Evolutionary conservation across 2,888 invertebrate species (phyloP), one percentile per base, ranked within the genome.

Genomic region (Ophion costatus): DNA sequence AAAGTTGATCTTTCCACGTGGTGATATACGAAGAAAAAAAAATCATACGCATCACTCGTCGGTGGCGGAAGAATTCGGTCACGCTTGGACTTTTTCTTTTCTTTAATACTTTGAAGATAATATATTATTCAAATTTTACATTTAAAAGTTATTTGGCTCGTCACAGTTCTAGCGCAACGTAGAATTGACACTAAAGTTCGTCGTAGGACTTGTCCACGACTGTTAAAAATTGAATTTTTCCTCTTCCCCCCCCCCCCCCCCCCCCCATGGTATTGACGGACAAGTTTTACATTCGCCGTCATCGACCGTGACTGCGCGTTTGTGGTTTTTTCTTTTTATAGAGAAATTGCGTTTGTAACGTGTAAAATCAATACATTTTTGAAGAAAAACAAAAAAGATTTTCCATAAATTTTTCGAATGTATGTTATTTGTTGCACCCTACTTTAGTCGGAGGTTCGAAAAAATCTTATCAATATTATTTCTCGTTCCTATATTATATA

Each of bases 91-190:
- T 0, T 56, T 67, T 63, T 24, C 61, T 76, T 63, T 59, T 78
- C 56, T 73, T 79, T 51, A 71, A 87, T 91, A 92, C 88, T 92
- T 92, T 89, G 90, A 91, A 93, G 91, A 88, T 92, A 90, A 88
- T 91, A 89, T 92, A 92, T 91, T 91, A 90, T 93, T 93, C 91
- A 91, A 93, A 93, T 92, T 93, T 93, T 93, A 93, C 93, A 93
- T 92, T 93, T 91, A 93, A 92, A 93, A 93, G 92, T 93, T 91
- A 92, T 93, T 93, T 93, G 93, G 93, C 93, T 93, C 91, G 93
- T 93, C 93, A 92, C 93, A 93, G 92, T 92, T 88, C 92, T 92
- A 92, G 91, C 91, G 91, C 91, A 92, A 93, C 91, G 91, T 90
- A 89, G 91, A 93, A 92, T 93, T 93, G 93, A 93, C 92, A 92